These are phyloP conservation scores for Albula goreensis DNA, from an alignment of 2,113 vertebrate genomes.

Conservation along the genomic window DNA sequence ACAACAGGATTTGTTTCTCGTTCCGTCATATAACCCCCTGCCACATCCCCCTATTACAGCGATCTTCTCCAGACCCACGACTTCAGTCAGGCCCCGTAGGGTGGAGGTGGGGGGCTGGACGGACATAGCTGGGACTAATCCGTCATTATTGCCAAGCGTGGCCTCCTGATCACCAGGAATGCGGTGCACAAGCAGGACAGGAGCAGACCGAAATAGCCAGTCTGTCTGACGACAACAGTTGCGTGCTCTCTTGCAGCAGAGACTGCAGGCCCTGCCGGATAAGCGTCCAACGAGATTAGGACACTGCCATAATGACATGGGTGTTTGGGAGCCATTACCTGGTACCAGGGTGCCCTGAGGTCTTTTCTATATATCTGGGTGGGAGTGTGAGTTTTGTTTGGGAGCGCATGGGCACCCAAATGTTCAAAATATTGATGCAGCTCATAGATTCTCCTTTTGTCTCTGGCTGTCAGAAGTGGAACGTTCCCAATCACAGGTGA, in stretches of 20 bases:
- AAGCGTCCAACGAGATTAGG: not conserved
- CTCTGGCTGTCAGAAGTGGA: not conserved
- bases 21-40: not conserved
- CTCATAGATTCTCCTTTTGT: not conserved
- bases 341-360: no score
- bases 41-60: not conserved
- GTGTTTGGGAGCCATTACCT: not conserved
- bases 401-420: not conserved
- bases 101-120: not conserved
- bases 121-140: not conserved
- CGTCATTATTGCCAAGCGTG: not conserved
- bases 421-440: not conserved
- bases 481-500: no score
- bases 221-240: not conserved
- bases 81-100: not conserved
- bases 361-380: not conserved
- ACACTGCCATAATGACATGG: not conserved
- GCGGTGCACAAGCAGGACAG: not conserved
- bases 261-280: not conserved
- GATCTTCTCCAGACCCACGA: not conserved
- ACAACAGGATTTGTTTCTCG: not conserved
- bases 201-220: not conserved
- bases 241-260: not conserved
- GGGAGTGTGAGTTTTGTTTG: not conserved
- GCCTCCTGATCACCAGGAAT: constrained; percentile 2